Percentiles rank a stretch among this genome's conserved stretches.
Conservation (phyloP, 2,797 vertebrate species). For the Scleropages formosus region DNA sequence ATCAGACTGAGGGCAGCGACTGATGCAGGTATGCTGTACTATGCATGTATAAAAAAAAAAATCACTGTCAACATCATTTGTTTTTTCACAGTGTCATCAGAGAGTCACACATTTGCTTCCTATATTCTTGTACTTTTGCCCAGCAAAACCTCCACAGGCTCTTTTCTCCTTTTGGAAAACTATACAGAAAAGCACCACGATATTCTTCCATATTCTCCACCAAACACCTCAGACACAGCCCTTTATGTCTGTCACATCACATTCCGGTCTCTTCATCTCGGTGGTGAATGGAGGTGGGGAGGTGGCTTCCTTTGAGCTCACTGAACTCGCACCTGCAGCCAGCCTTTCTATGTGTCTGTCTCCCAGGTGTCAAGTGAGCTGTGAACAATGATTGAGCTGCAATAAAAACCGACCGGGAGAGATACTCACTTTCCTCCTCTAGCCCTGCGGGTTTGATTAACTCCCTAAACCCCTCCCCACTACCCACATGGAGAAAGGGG, state of each 20-base stretch:
- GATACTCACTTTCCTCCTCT: neutral
- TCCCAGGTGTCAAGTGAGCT: neutral
- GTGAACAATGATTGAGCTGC: constrained; percentile 16
- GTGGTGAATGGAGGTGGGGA: neutral
- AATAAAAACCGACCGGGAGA: constrained; percentile 11
- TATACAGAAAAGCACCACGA: neutral
- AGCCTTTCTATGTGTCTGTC: neutral
- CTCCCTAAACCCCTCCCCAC: neutral
- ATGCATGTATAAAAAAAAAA: too few relatives aligned
- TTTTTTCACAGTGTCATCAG: neutral
- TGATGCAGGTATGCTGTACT: too few relatives aligned
- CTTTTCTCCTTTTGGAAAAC: neutral
- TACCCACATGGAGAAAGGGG: neutral
- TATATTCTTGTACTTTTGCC: neutral
- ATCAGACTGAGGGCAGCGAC: too few relatives aligned
- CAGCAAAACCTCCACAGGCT: neutral
- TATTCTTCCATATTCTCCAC: neutral
- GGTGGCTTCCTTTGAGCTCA: neutral
- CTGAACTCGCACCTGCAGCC: neutral
- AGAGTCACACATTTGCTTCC: neutral
- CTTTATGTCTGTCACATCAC: constrained; percentile 1
- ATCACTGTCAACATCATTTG: neutral
- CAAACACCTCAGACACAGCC: neutral
- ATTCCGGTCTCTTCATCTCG: neutral
- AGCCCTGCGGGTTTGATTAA: neutral